Evolutionary conservation across 2,888 invertebrate species (phyloP).

Genomic region (Lochmaea crataegi): DNA sequence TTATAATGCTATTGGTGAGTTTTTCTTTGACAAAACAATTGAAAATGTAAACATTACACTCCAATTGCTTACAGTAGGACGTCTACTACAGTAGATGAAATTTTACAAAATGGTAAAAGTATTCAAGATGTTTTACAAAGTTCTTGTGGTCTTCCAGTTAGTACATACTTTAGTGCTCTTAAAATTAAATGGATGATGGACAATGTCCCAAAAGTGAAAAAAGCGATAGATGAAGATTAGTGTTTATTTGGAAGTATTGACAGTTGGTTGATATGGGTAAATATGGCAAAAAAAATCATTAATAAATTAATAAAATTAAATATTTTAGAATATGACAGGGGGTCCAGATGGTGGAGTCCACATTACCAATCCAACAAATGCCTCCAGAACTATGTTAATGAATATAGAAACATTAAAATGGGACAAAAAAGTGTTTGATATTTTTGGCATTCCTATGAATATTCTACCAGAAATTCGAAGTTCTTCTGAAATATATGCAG

Average conservation of each 20-base stretch:
- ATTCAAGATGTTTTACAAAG: slow-evolving; percentile 72
- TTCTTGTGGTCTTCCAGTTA: slow-evolving; percentile 91
- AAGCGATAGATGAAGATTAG: slow-evolving; percentile 75
- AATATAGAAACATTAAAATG: too few relatives aligned
- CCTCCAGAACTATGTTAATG: slow-evolving; percentile 96
- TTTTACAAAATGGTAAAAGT: slow-evolving; percentile 79
- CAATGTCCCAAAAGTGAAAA: slow-evolving; percentile 80
- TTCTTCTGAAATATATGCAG: slow-evolving; percentile 92
- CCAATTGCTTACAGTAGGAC: slow-evolving; percentile 78
- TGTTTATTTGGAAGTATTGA: slow-evolving; percentile 93
- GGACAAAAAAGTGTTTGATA: too few relatives aligned
- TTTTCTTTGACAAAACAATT: background rate
- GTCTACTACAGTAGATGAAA: slow-evolving; percentile 81
- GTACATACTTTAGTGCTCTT: slow-evolving; percentile 95
- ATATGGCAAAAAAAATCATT: background rate
- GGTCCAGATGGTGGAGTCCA: slow-evolving; percentile 76
- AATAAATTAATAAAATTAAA: background rate
- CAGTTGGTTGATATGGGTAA: slow-evolving; percentile 91
- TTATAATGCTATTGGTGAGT: slow-evolving; percentile 89
- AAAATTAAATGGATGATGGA: slow-evolving; percentile 95
- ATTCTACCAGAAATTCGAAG: slow-evolving; percentile 91
- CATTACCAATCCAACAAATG: slow-evolving; percentile 96
- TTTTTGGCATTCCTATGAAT: too few relatives aligned
- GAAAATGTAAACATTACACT: background rate
- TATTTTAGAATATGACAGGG: slow-evolving; percentile 75